phyloP scores from a whole-genome alignment of 2,113 vertebrate genomes.

The Caranx ignobilis region DNA sequence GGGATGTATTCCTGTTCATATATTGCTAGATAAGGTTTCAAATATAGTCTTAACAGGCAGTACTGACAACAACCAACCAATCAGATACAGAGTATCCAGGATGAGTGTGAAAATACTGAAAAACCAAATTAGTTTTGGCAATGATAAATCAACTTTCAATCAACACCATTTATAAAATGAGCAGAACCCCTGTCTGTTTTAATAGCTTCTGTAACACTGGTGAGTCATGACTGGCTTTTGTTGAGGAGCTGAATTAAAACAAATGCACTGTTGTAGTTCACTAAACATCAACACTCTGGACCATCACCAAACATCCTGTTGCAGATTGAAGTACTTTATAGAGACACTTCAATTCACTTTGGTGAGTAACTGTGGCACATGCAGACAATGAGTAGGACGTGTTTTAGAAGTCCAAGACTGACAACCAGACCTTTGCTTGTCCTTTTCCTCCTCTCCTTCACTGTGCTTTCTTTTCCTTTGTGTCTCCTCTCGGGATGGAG shows the following conservation, averaged over 20 bases:
- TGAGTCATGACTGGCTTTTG: background rate
- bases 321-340: background rate
- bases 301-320: background rate
- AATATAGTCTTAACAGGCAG: background rate
- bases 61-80: too few species aligned
- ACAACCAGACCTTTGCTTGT: conserved; percentile 73
- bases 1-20: background rate
- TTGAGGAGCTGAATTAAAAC: background rate
- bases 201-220: background rate
- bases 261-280: background rate
- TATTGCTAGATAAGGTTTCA: background rate
- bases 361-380: background rate
- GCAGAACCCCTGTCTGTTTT: background rate
- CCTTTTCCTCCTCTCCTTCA: conserved; percentile 60
- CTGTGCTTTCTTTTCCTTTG: conserved; percentile 50
- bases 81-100: background rate
- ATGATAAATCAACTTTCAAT: background rate
- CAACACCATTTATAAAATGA: too few species aligned
- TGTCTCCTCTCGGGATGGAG: conserved; percentile 40
- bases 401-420: conserved; percentile 3
- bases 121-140: background rate
- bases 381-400: background rate
- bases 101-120: background rate
- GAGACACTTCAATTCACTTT: background rate
- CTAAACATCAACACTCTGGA: background rate